Evolutionary conservation across 2,888 invertebrate genomes (phyloP).

Genomic region (Archips xylosteana): DNA sequence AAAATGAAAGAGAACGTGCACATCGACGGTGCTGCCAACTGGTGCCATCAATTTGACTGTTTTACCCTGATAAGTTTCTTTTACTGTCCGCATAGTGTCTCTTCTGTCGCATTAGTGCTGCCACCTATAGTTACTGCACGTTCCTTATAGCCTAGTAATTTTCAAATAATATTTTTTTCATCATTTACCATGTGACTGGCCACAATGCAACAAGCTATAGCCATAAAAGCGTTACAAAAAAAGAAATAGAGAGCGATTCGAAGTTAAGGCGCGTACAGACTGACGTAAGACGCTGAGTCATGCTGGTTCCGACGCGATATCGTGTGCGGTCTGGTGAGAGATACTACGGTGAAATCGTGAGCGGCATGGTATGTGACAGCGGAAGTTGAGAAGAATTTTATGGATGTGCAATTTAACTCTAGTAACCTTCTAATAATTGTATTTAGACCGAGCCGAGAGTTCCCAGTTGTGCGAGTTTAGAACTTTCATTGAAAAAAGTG

Average conservation of each 20-base stretch:
- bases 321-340: slow-evolving; percentile 6
- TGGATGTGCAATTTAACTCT: background rate
- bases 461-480: no score
- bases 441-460: no score
- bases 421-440: no score
- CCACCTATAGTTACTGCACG: no score
- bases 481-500: no score
- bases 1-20: no score
- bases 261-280: slow-evolving; percentile 15
- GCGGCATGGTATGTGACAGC: background rate
- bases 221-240: background rate
- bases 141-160: no score
- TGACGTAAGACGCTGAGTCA: slow-evolving; percentile 24
- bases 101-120: no score
- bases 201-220: background rate
- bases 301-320: slow-evolving; percentile 21
- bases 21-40: no score
- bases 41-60: no score
- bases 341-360: slow-evolving; percentile 1
- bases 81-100: no score
- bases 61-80: no score
- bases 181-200: slow-evolving; percentile 13
- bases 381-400: background rate
- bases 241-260: slow-evolving; percentile 6
- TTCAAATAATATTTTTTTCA: background rate